Evolutionary conservation across 2,113 vertebrate species (phyloP).

Genomic region (Corythornis cristatus): DNA sequence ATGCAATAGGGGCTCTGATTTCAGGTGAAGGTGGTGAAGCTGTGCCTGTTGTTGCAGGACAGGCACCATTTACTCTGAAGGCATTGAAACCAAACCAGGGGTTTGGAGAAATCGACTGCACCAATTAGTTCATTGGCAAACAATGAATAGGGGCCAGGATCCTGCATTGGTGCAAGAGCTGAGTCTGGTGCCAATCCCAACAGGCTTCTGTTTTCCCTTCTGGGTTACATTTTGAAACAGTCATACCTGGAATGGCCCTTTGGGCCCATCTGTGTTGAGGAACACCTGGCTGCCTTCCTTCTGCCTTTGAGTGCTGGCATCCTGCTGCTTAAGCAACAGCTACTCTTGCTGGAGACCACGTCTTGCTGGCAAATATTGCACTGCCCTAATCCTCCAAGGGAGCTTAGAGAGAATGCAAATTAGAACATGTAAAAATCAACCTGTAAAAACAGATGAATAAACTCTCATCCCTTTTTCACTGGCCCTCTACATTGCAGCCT

Average conservation of each 20-base stretch:
- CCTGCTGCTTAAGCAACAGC: not conserved
- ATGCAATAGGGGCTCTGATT: not conserved
- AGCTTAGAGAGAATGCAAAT: not conserved
- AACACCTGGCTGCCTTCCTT: not conserved
- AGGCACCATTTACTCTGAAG: not conserved
- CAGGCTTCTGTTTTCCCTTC: not conserved
- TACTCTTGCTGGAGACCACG: not conserved
- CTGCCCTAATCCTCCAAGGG: not conserved
- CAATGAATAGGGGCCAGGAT: not conserved
- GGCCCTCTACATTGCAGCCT: rapidly evolving
- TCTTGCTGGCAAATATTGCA: rapidly evolving
- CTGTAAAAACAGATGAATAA: not conserved
- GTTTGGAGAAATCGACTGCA: not conserved
- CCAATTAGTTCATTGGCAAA: not conserved
- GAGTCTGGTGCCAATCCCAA: not conserved
- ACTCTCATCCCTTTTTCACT: not conserved
- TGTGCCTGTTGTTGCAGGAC: not conserved
- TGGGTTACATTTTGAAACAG: not conserved
- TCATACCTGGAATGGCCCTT: not conserved
- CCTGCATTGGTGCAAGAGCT: not conserved
- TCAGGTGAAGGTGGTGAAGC: not conserved
- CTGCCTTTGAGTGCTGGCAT: not conserved
- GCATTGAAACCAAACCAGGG: not conserved
- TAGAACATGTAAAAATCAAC: not conserved
- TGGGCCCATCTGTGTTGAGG: not conserved